Conservation (phyloP, 2,888 invertebrate species). For the Eupithecia dodoneata region DNA sequence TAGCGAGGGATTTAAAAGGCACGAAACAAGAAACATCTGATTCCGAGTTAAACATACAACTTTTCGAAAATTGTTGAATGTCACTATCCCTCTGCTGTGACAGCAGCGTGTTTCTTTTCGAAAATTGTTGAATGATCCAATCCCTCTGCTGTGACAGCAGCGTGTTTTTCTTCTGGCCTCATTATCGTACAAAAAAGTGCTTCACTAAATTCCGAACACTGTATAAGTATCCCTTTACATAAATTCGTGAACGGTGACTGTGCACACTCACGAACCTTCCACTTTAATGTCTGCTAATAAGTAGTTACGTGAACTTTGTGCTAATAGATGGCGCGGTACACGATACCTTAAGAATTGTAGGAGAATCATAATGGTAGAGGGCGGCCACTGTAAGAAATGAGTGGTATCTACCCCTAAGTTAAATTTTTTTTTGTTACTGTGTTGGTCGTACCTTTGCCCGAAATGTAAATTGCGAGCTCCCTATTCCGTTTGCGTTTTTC, state of each 20-base stretch:
- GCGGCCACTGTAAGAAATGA: slow-evolving; percentile 7
- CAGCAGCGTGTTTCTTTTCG: no score
- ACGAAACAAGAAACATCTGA: no score
- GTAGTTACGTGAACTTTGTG: slow-evolving; percentile 62
- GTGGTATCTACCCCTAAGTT: neutral
- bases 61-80: no score
- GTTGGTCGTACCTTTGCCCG: neutral
- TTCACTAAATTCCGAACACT: neutral
- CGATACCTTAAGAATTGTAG: slow-evolving; percentile 51
- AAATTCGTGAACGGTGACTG: slow-evolving; percentile 61
- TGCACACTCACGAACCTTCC: slow-evolving; percentile 59
- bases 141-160: no score
- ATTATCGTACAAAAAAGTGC: neutral
- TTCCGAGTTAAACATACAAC: no score
- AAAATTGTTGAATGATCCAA: no score
- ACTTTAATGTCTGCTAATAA: slow-evolving; percentile 69
- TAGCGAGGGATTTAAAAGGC: no score
- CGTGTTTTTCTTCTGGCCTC: no score
- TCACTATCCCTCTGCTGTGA: no score
- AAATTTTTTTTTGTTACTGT: no score
- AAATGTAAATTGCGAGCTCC: neutral
- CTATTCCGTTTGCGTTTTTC: neutral
- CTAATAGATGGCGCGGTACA: slow-evolving; percentile 48
- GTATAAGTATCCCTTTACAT: slow-evolving; percentile 50
- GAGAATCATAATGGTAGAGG: neutral